Conservation (phyloP, 1,140 invertebrate genomes). For the Callitettix versicolor region DNA sequence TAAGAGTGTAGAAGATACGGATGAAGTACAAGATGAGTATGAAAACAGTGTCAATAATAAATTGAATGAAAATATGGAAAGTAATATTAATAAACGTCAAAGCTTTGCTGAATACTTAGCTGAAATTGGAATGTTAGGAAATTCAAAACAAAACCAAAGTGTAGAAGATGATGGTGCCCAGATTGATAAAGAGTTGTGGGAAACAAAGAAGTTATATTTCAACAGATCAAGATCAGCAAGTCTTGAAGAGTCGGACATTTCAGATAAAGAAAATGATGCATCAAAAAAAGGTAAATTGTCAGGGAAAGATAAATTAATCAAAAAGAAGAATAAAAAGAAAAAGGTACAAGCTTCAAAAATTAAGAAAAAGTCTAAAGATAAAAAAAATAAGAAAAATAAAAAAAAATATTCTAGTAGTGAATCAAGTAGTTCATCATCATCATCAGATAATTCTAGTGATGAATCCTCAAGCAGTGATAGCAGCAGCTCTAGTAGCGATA, state of each 20-base stretch:
- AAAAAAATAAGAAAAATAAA: slow-evolving; percentile 11
- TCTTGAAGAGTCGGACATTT: not conserved
- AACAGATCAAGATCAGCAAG: slow-evolving; percentile 3
- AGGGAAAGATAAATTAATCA: not conserved
- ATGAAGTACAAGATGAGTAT: not conserved
- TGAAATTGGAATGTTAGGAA: not conserved
- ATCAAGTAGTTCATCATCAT: slow-evolving; percentile 10
- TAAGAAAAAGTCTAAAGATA: slow-evolving; percentile 14
- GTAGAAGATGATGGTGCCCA: not conserved
- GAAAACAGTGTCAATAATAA: not conserved
- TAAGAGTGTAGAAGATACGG: not conserved
- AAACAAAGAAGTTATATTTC: slow-evolving; percentile 4
- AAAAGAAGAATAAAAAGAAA: slow-evolving; percentile 8
- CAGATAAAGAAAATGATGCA: not conserved
- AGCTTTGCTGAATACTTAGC: not conserved
- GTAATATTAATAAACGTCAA: slow-evolving; percentile 5
- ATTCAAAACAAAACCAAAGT: not conserved
- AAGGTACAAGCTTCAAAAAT: slow-evolving; percentile 11
- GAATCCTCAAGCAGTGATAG: slow-evolving; percentile 4
- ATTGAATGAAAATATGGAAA: slow-evolving; percentile 1
- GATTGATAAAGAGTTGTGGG: slow-evolving; percentile 2
- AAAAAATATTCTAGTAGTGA: slow-evolving; percentile 11
- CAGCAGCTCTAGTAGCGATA: slow-evolving; percentile 10
- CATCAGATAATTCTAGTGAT: slow-evolving; percentile 9
- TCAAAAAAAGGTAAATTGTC: not conserved